Evolutionary conservation across 2,888 invertebrate genomes (phyloP), one percentile per base, ranked within the genome.

Genomic region (Cephalotes varians): DNA sequence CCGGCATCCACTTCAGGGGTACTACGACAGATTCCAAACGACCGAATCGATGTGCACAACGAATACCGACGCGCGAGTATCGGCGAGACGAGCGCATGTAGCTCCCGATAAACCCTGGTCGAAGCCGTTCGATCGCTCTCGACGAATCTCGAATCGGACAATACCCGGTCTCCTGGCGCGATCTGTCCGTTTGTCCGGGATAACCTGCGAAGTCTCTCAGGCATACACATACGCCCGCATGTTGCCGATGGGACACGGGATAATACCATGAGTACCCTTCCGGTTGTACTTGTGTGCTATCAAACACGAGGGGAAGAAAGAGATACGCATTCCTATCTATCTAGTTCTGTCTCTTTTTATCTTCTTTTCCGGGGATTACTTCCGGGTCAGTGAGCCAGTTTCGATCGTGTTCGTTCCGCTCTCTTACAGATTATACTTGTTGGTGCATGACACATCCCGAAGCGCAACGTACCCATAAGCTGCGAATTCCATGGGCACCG

Each of bases 131-230:
- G 89, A 90, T 88, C 87, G 87, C 87, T 88, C 92, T 92, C 90
- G 90, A 91, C 88, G 87, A 85, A 87, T 87, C 89, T 86, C 87
- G 87, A 90, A 87, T 86, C 91, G 89, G 88, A 92, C 91, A 92
- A 91, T 91, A 88, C 64, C 40, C 44, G 28, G 87, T 81, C 87
- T 81, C 90, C 44, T 88, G 87, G 83, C 54, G 77, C 67, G 77
- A n/a, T 76, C 49, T 49, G 25, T 69, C 84, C 83, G 86, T 85
- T 90, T 88, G 86, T 91, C 88, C 88, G 87, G 91, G 91, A 91
- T 90, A 91, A 91, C 91, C 89, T 85, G 85, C 85, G 85, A 88
- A 81, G 88, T 89, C 86, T 83, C 81, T 84, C 80, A 73, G 82
- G 76, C 60, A 73, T 62, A 69, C 60, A 71, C 67, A 47, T 28